Percentiles rank a stretch among this genome's conserved stretches.
phyloP scores from a whole-genome alignment of 1,140 invertebrate genomes.

The Melipona quadrifasciata region DNA sequence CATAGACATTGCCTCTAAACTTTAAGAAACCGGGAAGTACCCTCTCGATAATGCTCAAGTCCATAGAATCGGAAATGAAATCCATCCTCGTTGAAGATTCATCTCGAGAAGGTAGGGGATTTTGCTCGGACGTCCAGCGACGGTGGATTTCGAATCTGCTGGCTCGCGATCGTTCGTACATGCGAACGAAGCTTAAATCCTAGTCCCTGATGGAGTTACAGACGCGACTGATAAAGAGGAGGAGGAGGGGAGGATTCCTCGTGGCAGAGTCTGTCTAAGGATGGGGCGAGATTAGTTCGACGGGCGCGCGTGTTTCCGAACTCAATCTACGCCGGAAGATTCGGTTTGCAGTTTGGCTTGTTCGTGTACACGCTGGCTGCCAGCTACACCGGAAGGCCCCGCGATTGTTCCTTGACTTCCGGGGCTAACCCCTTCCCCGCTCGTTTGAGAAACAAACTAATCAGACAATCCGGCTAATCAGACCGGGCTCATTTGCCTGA shows the following conservation, averaged over 20 bases:
- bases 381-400: conserved; percentile 42
- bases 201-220: conserved; percentile 61
- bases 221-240: conserved; percentile 30
- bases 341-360: conserved; percentile 70
- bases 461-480: conserved; percentile 71
- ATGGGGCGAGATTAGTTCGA: conserved; percentile 69
- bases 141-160: conserved; percentile 13
- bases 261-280: conserved; percentile 11
- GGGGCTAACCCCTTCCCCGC: neutral
- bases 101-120: neutral
- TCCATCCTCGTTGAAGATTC: conserved; percentile 15
- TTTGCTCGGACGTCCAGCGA: neutral
- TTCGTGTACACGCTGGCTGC: conserved; percentile 26
- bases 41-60: neutral
- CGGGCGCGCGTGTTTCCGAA: conserved; percentile 71
- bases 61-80: neutral
- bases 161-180: conserved; percentile 61
- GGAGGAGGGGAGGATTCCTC: neutral
- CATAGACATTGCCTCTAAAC: neutral
- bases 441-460: conserved; percentile 52
- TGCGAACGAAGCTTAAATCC: conserved; percentile 65
- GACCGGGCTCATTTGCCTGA: conserved; percentile 56
- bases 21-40: neutral
- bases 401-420: conserved; percentile 37
- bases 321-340: conserved; percentile 72